Conservation (phyloP, 2,797 vertebrate genomes). For the Coilia nasus region DNA sequence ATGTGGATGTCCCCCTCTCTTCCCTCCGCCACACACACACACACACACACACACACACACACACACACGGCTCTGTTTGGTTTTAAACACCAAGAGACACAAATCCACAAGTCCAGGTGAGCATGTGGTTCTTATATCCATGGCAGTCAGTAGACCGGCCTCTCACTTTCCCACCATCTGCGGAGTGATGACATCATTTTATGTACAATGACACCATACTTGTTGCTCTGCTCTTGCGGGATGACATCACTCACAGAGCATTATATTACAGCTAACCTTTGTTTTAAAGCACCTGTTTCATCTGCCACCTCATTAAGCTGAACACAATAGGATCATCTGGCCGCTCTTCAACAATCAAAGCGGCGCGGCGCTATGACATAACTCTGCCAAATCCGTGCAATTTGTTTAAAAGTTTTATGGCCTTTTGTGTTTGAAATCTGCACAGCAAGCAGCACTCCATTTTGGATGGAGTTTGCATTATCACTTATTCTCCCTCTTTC, state of each 20-base stretch:
- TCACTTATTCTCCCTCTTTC: constrained; percentile 35
- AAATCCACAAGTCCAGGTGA: constrained; percentile 44
- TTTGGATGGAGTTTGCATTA: constrained; percentile 42
- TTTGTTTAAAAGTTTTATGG: constrained; percentile 39
- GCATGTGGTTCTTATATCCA: constrained; percentile 51
- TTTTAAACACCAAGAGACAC: constrained; percentile 44
- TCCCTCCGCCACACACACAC: no score
- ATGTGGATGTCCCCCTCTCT: no score
- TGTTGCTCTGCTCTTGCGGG: not conserved
- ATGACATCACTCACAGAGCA: constrained; percentile 41
- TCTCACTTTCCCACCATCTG: constrained; percentile 36
- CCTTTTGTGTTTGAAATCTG: constrained; percentile 44
- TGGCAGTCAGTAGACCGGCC: constrained; percentile 18
- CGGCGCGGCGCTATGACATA: constrained; percentile 35
- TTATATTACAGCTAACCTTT: constrained; percentile 27
- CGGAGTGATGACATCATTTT: constrained; percentile 41
- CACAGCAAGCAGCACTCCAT: constrained; percentile 22
- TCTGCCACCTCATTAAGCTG: constrained; percentile 41
- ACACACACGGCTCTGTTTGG: constrained; percentile 4
- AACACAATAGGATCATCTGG: constrained; percentile 3
- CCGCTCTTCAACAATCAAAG: constrained; percentile 24
- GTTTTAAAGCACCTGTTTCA: constrained; percentile 43
- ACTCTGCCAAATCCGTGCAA: constrained; percentile 24
- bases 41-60: not conserved
- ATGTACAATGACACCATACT: constrained; percentile 37